Percentiles rank a stretch among this genome's conserved stretches.
Conservation (phyloP, 1,140 invertebrate genomes). For the Calliopsis andreniformis region DNA sequence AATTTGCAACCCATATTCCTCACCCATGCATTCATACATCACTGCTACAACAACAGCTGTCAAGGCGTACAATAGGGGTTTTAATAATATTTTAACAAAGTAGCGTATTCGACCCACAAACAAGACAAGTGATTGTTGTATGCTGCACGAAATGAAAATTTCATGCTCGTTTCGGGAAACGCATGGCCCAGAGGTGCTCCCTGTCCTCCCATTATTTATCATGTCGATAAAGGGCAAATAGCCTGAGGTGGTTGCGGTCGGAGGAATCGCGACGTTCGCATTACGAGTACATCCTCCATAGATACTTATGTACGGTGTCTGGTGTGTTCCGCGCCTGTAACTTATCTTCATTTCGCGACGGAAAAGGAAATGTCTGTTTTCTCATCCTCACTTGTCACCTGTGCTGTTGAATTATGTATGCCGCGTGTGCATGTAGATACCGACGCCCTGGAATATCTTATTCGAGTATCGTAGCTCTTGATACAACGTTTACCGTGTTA, state of each 20-base stretch:
- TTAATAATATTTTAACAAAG: too few relatives aligned
- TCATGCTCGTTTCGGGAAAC: neutral
- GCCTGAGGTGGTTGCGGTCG: conserved; percentile 6
- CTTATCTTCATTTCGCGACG: conserved; percentile 67
- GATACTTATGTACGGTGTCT: conserved; percentile 42
- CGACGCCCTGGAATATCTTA: conserved; percentile 38
- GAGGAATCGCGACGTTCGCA: conserved; percentile 2
- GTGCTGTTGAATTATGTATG: conserved; percentile 68
- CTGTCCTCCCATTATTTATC: conserved; percentile 29
- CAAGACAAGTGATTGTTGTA: neutral
- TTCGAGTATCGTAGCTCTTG: conserved; percentile 51
- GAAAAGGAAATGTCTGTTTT: conserved; percentile 70
- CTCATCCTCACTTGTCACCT: conserved; percentile 66
- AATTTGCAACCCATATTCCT: too few relatives aligned
- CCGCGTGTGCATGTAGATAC: conserved; percentile 5
- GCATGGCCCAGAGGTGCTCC: neutral
- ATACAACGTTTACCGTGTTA: conserved; percentile 64
- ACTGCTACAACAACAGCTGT: too few relatives aligned
- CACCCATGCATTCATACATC: too few relatives aligned
- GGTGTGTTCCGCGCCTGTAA: conserved; percentile 57
- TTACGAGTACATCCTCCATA: conserved; percentile 32
- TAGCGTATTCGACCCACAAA: too few relatives aligned
- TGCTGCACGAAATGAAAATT: neutral
- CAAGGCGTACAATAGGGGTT: too few relatives aligned
- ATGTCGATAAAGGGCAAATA: conserved; percentile 33